Evolutionary conservation across 2,797 vertebrate species (phyloP).

Genomic region (Ctenosaura bakeri): DNA sequence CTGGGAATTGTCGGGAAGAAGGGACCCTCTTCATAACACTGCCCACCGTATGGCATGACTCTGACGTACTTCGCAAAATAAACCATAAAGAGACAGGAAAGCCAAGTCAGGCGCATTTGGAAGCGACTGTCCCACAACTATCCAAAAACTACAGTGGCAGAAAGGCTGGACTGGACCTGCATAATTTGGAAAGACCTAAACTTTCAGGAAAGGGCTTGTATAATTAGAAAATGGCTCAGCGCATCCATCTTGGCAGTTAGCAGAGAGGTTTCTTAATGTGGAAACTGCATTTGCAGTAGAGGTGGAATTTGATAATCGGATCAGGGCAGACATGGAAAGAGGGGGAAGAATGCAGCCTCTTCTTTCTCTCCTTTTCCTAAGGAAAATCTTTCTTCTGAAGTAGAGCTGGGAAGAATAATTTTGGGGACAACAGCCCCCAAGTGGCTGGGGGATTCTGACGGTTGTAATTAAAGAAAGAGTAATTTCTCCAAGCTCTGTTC

Average conservation of each 20-base stretch:
- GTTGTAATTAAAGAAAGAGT: too few species aligned
- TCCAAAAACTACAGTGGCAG: not conserved
- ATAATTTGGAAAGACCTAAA: not conserved
- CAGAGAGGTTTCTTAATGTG: not conserved
- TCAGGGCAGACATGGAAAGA: too few species aligned
- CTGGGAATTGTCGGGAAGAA: constrained; percentile 87
- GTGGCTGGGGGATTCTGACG: too few species aligned
- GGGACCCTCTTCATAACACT: constrained; percentile 87
- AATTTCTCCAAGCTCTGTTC: too few species aligned
- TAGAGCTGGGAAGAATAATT: too few species aligned
- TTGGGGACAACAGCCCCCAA: too few species aligned
- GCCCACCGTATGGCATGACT: constrained; percentile 86
- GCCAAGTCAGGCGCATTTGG: not conserved
- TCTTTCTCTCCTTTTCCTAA: too few species aligned
- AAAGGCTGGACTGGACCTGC: not conserved
- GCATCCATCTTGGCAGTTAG: too few species aligned
- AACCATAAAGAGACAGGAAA: not conserved
- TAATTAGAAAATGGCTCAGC: too few species aligned
- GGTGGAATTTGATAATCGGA: too few species aligned
- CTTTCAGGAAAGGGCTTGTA: too few species aligned
- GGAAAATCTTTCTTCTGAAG: too few species aligned
- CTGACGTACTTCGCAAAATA: constrained; percentile 82
- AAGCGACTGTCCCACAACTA: not conserved
- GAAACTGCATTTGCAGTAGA: not conserved
- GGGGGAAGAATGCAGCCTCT: not conserved